A percentile compares a stretch with the other conserved stretches of the same genome.
These are phyloP conservation scores for Oenanthe oenanthe DNA, from an alignment of 2,113 vertebrate genomes.

Conservation along the genomic window DNA sequence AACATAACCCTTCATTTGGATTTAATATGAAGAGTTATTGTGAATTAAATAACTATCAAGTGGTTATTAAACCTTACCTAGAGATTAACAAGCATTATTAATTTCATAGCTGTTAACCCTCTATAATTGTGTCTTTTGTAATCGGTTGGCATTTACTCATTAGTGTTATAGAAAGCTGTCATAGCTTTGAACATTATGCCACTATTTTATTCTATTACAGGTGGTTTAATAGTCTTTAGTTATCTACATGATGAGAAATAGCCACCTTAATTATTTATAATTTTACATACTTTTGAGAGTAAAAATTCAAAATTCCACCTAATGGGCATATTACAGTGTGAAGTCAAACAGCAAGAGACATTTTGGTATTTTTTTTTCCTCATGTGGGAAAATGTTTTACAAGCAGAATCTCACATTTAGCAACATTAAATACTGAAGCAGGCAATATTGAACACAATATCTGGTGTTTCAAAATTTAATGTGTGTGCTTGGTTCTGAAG, in stretches of 20 bases:
- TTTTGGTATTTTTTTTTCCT: background rate
- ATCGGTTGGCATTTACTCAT: conserved; percentile 45
- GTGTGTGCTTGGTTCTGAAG: background rate
- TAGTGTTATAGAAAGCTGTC: background rate
- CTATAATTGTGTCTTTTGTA: conserved; percentile 33
- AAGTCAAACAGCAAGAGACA: background rate
- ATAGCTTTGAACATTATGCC: background rate
- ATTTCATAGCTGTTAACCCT: conserved; percentile 27
- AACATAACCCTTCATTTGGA: conserved; percentile 18
- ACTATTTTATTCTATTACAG: conserved; percentile 27
- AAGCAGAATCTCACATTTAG: background rate
- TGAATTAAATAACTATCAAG: conserved; percentile 46
- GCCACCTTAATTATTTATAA: conserved; percentile 27
- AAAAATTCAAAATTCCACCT: background rate
- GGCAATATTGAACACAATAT: fast-evolving
- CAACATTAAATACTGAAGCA: background rate
- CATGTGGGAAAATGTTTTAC: background rate
- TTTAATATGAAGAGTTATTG: conserved; percentile 1
- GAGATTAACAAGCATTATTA: conserved; percentile 43
- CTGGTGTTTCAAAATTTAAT: background rate
- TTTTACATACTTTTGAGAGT: conserved; percentile 1
- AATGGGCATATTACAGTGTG: background rate
- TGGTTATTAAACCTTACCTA: conserved; percentile 52
- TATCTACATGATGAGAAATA: conserved; percentile 58
- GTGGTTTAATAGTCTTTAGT: conserved; percentile 59